Evolutionary conservation across 2,888 invertebrate genomes (phyloP).

Genomic region (Eristalis tenax): DNA sequence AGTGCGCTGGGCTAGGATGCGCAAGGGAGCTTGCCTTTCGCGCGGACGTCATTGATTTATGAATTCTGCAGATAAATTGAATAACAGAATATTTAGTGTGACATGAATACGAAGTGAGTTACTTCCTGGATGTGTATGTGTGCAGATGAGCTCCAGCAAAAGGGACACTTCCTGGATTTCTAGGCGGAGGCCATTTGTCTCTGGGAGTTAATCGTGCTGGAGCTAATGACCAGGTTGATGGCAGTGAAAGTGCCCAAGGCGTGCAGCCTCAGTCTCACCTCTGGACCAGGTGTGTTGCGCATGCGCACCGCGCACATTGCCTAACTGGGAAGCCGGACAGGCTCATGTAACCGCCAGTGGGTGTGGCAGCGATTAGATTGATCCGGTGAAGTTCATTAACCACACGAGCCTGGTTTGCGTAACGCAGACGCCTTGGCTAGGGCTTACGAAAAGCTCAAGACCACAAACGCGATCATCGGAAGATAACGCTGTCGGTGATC

Average conservation of each 20-base stretch:
- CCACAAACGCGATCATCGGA: neutral
- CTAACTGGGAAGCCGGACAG: neutral
- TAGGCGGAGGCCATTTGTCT: neutral
- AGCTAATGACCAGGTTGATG: neutral
- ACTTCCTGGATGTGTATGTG: conserved; percentile 62
- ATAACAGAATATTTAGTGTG: conserved; percentile 66
- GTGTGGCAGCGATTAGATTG: neutral
- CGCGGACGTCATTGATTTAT: conserved; percentile 64
- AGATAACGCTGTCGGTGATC: neutral
- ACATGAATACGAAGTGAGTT: conserved; percentile 62
- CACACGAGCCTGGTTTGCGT: neutral
- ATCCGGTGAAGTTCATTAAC: neutral
- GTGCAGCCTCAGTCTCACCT: neutral
- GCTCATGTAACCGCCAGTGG: neutral
- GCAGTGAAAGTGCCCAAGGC: neutral
- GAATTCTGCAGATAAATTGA: conserved; percentile 63
- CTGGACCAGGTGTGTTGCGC: neutral
- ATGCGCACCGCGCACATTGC: neutral
- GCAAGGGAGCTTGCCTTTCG: conserved; percentile 1
- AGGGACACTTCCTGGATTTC: conserved; percentile 30
- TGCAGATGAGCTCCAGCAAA: conserved; percentile 5
- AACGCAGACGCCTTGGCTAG: neutral
- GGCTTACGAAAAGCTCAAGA: neutral
- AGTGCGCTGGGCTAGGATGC: neutral
- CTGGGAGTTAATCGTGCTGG: neutral